These are phyloP conservation scores for Stylophora pistillata DNA, from an alignment of 64 coral and sea anemone species.

Conservation along the genomic window DNA sequence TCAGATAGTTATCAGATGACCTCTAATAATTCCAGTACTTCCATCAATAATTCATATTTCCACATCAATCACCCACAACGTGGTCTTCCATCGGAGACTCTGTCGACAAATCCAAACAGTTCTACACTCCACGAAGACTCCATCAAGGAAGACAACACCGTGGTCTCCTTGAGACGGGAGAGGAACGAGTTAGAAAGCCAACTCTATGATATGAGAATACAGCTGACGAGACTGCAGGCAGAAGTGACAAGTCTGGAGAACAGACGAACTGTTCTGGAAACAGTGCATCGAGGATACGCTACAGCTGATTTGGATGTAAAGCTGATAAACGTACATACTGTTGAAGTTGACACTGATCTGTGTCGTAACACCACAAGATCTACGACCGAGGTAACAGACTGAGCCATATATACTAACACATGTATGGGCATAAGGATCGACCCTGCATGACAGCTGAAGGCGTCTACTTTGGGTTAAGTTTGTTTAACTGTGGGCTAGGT, in stretches of 20 bases:
- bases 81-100: not conserved
- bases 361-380: not conserved
- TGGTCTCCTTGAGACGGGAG: slow-evolving; percentile 58
- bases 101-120: not conserved
- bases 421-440: too few species aligned
- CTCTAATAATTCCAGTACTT: not conserved
- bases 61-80: not conserved
- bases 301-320: not conserved
- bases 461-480: too few species aligned
- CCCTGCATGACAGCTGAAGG: too few species aligned
- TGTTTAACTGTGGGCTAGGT: too few species aligned
- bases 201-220: slow-evolving; percentile 55
- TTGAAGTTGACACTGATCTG: not conserved
- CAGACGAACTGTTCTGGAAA: slow-evolving; percentile 45
- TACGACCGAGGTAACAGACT: slow-evolving; percentile 14
- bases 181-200: slow-evolving; percentile 68
- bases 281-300: not conserved
- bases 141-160: slow-evolving; percentile 35
- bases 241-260: slow-evolving; percentile 73
- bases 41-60: not conserved
- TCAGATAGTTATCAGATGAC: not conserved
- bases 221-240: slow-evolving; percentile 60
- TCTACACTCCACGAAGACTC: not conserved
- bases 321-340: not conserved
- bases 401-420: not conserved